Conservation (phyloP, 2,888 invertebrate species). For the Arenicola marina region DNA sequence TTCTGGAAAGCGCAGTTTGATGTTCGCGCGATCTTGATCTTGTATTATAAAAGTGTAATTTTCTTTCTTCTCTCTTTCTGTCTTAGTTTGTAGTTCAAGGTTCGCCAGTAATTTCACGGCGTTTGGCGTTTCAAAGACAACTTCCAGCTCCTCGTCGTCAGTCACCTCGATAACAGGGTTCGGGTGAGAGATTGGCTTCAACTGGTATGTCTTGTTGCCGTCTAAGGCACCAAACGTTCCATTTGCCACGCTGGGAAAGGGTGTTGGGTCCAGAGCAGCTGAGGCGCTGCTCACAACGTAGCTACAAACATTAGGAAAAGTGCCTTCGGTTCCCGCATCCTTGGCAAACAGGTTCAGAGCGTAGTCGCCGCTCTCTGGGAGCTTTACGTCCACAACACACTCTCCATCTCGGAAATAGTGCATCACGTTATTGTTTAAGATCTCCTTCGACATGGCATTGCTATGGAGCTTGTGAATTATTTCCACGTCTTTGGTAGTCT, state of each 20-base stretch:
- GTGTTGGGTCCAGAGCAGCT: not conserved
- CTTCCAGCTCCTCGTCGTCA: not conserved
- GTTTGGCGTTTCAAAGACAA: not conserved
- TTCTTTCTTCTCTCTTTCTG: not conserved
- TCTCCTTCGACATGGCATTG: not conserved
- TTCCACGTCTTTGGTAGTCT: not conserved
- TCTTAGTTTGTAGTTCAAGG: not conserved
- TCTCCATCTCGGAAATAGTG: not conserved
- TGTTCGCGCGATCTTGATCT: not conserved
- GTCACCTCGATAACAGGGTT: not conserved
- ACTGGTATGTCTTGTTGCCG: not conserved
- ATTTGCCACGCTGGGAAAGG: not conserved
- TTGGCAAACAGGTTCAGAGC: conserved; percentile 6
- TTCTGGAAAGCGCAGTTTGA: not conserved
- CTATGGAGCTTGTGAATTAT: not conserved
- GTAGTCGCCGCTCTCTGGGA: conserved; percentile 2
- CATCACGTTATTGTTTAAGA: not conserved
- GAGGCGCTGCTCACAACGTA: not conserved
- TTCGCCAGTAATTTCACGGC: not conserved
- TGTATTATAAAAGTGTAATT: not conserved
- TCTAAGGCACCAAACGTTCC: not conserved
- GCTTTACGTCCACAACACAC: conserved; percentile 1
- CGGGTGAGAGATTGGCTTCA: not conserved
- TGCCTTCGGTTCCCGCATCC: not conserved
- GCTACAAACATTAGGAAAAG: not conserved